Evolutionary conservation across 92 coral and sea anemone species (phyloP), one percentile per base, ranked within the genome.

Genomic region (Epizoanthus ramosus): DNA sequence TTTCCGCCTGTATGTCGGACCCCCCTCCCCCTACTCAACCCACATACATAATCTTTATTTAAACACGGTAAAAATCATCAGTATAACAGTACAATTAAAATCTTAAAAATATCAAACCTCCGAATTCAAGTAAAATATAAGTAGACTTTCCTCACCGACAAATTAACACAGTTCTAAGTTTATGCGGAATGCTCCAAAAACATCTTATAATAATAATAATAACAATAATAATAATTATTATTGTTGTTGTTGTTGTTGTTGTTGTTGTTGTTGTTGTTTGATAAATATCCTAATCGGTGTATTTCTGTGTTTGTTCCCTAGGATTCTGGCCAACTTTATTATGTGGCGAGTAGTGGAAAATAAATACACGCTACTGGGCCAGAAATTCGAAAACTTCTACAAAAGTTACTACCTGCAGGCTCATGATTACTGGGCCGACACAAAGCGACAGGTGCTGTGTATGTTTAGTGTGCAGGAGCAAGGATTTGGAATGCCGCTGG

Each of bases 401-500:
- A 74, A 74, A 25, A 74, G 66, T 43, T 74, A 57, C 80, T 14
- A 28, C 24, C 66, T 74, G 18, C 80, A 74, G 52, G 33, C 59
- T 28, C 37, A 12, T 15, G 39, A 57, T 0, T 37, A 57, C 77
- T 87, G 91, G 85, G 23, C 66, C 14, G 85, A 88, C 52, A 28
- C 75, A 8, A 67, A 89, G 39, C 75, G 87, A n/a, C 82, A 92
- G 54, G 74, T 87, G 57, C 47, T 81, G 12, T 95, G 98, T 61
- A 54, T 93, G 23, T 25, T 71, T 21, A 50, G 28, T 21, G n/a
- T 86, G 37, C 82, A 79, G 47, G 85, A 81, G 18, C 71, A 75
- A 56, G 80, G 89, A 22, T 92, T 92, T 80, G 90, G 80, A n/a
- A 84, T 84, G 79, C 97, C 94, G 16, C 85, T 95, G 35, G 89